A percentile compares a stretch with the other conserved stretches of the same genome.
Evolutionary conservation across 2,888 invertebrate species (phyloP).

Genomic region (Rhimphoctona megacephalus): DNA sequence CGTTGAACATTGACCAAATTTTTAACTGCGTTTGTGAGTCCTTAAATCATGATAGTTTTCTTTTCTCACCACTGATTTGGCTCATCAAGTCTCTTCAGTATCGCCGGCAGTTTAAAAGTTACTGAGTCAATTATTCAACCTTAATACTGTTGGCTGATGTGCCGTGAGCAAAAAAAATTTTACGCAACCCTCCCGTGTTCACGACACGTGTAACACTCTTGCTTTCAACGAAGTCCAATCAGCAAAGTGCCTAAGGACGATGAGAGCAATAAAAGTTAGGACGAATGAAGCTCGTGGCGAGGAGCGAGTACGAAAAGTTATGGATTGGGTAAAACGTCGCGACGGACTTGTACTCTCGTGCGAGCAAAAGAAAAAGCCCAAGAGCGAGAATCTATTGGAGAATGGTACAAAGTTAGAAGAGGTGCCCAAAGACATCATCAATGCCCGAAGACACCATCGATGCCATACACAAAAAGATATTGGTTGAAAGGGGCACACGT

Average conservation of each 20-base stretch:
- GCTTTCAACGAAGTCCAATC: neutral
- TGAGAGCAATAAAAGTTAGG: neutral
- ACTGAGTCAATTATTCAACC: neutral
- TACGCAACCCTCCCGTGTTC: neutral
- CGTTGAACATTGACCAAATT: neutral
- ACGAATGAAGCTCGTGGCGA: constrained; percentile 2
- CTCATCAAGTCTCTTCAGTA: neutral
- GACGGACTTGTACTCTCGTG: neutral
- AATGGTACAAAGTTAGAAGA: neutral
- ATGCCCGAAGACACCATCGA: constrained; percentile 1
- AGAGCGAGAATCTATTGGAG: neutral
- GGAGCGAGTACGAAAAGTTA: neutral
- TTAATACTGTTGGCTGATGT: neutral
- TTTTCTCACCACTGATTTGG: neutral
- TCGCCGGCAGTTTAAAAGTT: neutral
- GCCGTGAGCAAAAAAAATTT: neutral
- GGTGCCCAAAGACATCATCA: constrained; percentile 4
- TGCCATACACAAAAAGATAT: neutral
- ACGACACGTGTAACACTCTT: constrained; percentile 7
- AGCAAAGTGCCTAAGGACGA: neutral
- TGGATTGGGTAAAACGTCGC: neutral
- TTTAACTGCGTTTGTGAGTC: neutral
- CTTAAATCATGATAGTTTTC: neutral
- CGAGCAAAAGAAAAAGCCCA: neutral
- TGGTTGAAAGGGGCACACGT: neutral